phyloP scores from a whole-genome alignment of 2,797 vertebrate genomes.

The Periophthalmus magnuspinnatus region DNA sequence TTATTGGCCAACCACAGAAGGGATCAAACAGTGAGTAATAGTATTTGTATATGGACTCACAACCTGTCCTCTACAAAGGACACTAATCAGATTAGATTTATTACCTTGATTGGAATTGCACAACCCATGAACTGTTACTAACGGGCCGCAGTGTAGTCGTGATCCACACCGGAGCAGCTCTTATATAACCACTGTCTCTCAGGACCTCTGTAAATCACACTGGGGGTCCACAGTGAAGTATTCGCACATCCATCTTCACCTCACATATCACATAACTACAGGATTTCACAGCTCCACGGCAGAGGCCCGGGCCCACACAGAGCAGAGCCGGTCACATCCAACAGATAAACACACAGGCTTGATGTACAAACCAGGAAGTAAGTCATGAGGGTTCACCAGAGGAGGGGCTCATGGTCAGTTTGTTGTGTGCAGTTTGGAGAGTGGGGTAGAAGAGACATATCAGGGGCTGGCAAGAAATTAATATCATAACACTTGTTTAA shows the following conservation, averaged over 20 bases:
- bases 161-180: conserved; percentile 8
- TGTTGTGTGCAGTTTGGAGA: too few species aligned
- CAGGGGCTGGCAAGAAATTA: too few species aligned
- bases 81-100: neutral
- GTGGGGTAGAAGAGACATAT: too few species aligned
- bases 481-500: too few species aligned
- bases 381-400: neutral
- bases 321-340: conserved; percentile 1
- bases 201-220: conserved; percentile 21
- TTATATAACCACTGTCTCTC: conserved; percentile 40
- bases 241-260: conserved; percentile 15
- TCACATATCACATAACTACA: conserved; percentile 25
- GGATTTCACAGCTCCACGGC: conserved; percentile 58
- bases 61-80: neutral
- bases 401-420: neutral
- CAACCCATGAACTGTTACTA: neutral
- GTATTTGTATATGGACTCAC: neutral
- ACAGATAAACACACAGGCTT: neutral
- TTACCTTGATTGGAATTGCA: neutral
- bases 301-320: conserved; percentile 23
- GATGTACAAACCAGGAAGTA: conserved; percentile 2
- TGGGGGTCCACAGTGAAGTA: neutral
- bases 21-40: too few species aligned
- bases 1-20: too few species aligned
- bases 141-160: neutral